These are phyloP conservation scores for Ceratoteleas bidentatus DNA, from an alignment of 1,140 invertebrate species.

Conservation along the genomic window DNA sequence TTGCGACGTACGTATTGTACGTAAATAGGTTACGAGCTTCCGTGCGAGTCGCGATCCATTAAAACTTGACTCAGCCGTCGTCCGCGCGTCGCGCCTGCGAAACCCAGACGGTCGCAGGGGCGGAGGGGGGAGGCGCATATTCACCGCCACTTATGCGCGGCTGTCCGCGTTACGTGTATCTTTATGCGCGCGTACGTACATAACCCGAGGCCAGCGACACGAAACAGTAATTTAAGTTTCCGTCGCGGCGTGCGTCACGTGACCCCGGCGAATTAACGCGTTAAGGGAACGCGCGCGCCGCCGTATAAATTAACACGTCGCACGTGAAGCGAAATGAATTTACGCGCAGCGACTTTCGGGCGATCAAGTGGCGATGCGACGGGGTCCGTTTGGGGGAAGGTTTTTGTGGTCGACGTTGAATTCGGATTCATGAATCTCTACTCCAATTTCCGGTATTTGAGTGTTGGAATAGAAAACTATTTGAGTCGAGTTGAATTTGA, in stretches of 20 bases:
- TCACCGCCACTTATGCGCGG: constrained; percentile 18
- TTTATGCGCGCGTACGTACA: constrained; percentile 56
- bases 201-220: constrained; percentile 70
- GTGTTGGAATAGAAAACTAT: too few species aligned
- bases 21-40: constrained; percentile 69
- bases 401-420: constrained; percentile 12
- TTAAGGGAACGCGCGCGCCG: constrained; percentile 65
- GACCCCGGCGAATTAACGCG: constrained; percentile 75
- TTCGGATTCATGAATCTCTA: not conserved
- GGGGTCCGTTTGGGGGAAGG: constrained; percentile 10
- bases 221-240: constrained; percentile 78
- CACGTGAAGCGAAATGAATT: constrained; percentile 67
- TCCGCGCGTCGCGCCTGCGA: constrained; percentile 55
- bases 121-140: constrained; percentile 6
- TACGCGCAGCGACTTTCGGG: constrained; percentile 57
- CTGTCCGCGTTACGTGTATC: constrained; percentile 38
- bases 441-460: too few species aligned
- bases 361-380: constrained; percentile 38
- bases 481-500: too few species aligned
- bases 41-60: constrained; percentile 71
- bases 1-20: constrained; percentile 53
- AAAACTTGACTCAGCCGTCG: constrained; percentile 68
- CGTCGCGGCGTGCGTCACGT: constrained; percentile 71
- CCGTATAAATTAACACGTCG: constrained; percentile 74
- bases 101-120: constrained; percentile 32